These are phyloP conservation scores for Standfussiana lucernea DNA, from an alignment of 2,888 invertebrate species.

Conservation along the genomic window DNA sequence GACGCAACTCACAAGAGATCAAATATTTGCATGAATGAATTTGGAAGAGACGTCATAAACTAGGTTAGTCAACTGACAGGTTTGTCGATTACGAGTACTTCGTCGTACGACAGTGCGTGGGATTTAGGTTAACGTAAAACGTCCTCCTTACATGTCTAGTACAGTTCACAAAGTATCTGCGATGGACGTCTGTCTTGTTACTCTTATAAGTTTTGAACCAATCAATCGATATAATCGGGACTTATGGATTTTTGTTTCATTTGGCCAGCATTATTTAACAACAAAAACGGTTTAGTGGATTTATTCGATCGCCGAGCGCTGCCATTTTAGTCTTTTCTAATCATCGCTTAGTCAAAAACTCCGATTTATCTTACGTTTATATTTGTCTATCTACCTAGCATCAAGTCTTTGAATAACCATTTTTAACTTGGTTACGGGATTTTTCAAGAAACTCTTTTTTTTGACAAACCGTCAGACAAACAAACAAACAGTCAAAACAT, in stretches of 20 bases:
- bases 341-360: too few relatives aligned
- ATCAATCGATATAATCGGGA: neutral
- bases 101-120: neutral
- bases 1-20: slow-evolving; percentile 17
- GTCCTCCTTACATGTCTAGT: neutral
- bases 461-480: neutral
- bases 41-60: slow-evolving; percentile 16
- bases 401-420: neutral
- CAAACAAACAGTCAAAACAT: neutral
- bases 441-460: neutral
- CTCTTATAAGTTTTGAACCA: neutral
- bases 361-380: neutral
- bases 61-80: slow-evolving; percentile 20
- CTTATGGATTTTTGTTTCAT: too few relatives aligned
- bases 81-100: slow-evolving; percentile 7
- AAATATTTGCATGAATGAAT: slow-evolving; percentile 45
- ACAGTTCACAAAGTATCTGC: neutral
- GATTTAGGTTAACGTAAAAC: neutral
- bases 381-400: neutral
- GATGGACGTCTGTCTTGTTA: neutral
- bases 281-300: neutral
- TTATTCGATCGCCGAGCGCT: too few relatives aligned
- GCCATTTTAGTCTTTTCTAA: too few relatives aligned
- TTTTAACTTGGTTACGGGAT: neutral
- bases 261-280: too few relatives aligned